Conservation (phyloP, 1,140 invertebrate genomes). For the Oedothorax gibbosus region DNA sequence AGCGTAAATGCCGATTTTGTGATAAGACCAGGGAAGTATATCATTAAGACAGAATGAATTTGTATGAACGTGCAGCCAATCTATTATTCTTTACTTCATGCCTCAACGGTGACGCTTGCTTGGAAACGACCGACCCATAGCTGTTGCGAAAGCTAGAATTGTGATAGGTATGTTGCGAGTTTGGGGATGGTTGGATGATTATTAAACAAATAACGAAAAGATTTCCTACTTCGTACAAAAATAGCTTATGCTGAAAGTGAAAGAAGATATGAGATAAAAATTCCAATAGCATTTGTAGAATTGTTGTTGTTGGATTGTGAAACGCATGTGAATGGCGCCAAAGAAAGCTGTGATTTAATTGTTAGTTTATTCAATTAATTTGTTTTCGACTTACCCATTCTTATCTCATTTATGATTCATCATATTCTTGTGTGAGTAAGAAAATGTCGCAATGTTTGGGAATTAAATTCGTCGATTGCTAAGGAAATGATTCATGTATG, state of each 20-base stretch:
- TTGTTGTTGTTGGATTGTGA: too few species aligned
- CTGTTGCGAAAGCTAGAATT: neutral
- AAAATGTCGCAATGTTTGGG: too few species aligned
- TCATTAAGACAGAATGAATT: slow-evolving; percentile 31
- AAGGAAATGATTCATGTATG: too few species aligned
- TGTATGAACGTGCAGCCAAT: slow-evolving; percentile 15
- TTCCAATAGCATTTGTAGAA: neutral
- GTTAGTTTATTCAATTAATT: neutral
- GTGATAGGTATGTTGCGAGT: neutral
- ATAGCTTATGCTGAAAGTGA: neutral
- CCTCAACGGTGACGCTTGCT: slow-evolving; percentile 7
- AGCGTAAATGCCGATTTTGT: slow-evolving; percentile 12
- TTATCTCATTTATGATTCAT: too few species aligned
- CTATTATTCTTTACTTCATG: slow-evolving; percentile 18
- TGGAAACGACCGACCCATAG: neutral
- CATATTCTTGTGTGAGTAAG: too few species aligned
- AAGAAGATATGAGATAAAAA: neutral
- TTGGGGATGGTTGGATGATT: neutral
- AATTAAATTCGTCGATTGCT: too few species aligned
- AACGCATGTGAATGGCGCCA: too few species aligned
- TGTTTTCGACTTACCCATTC: neutral
- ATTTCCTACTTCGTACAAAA: neutral
- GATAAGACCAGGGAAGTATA: slow-evolving; percentile 20
- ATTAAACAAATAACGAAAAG: neutral
- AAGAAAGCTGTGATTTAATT: neutral